These are phyloP conservation scores for Brotula barbata DNA, from an alignment of 2,797 vertebrate genomes.

Conservation along the genomic window DNA sequence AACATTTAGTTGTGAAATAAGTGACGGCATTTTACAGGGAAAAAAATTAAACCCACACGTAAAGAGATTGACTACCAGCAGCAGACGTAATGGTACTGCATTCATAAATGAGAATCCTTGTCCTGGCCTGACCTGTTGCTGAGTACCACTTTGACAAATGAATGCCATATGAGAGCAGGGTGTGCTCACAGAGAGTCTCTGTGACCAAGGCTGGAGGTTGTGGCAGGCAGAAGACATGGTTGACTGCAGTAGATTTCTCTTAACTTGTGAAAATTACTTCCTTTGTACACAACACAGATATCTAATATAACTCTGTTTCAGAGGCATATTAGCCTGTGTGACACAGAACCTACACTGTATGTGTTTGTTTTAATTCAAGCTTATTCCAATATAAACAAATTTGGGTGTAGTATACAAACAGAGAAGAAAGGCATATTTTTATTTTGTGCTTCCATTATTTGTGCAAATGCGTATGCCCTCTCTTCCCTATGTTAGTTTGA, in stretches of 20 bases:
- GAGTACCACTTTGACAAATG: constrained; percentile 53
- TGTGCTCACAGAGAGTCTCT: constrained; percentile 65
- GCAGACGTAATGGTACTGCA: constrained; percentile 24
- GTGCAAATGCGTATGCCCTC: constrained; percentile 20
- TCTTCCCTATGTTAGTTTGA: constrained; percentile 28
- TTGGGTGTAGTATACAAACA: background rate
- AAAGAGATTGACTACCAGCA: constrained; percentile 13
- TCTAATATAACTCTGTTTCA: background rate
- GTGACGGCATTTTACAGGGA: constrained; percentile 7
- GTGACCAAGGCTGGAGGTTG: constrained; percentile 32
- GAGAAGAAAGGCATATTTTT: constrained; percentile 21
- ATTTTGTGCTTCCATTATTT: constrained; percentile 49
- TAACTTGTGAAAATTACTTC: constrained; percentile 9
- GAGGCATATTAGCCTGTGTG: background rate
- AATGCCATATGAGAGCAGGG: constrained; percentile 62
- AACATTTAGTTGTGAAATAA: constrained; percentile 1
- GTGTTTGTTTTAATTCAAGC: background rate
- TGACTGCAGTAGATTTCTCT: constrained; percentile 8
- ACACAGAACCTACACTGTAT: constrained; percentile 1
- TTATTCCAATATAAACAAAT: background rate
- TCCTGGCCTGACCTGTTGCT: constrained; percentile 58
- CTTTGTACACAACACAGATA: background rate
- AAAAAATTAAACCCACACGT: constrained; percentile 25
- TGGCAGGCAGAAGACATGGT: constrained; percentile 10
- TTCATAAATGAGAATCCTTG: constrained; percentile 68